Conservation (phyloP, 2,113 vertebrate species). For the Alces alces region DNA sequence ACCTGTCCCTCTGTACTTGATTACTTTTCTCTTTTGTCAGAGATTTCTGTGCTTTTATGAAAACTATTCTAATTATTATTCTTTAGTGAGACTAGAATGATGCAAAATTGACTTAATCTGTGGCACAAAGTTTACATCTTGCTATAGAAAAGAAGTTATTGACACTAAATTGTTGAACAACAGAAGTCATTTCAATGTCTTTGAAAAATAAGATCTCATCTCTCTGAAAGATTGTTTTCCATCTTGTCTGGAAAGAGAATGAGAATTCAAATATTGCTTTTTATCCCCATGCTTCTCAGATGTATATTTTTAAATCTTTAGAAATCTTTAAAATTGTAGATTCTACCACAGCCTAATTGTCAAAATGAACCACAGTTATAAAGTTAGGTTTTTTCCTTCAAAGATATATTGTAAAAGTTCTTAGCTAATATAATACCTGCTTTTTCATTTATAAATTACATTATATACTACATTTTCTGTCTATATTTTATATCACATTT, state of each 20-base stretch:
- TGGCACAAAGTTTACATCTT: not conserved
- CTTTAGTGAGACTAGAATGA: not conserved
- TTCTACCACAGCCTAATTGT: conserved; percentile 18
- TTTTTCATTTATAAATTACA: conserved; percentile 7
- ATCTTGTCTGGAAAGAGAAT: conserved; percentile 24
- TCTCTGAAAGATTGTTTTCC: conserved; percentile 3
- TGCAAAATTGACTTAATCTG: conserved; percentile 19
- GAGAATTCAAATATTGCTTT: conserved; percentile 26
- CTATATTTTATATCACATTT: not conserved
- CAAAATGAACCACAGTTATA: not conserved
- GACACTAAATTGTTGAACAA: not conserved
- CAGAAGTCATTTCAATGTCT: not conserved
- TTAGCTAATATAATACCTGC: not conserved
- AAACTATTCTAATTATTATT: not conserved
- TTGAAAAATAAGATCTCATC: not conserved
- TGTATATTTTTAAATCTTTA: not conserved
- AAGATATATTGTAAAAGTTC: not conserved
- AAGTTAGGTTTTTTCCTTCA: not conserved
- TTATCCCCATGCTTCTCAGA: not conserved
- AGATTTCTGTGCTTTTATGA: not conserved
- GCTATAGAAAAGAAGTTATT: not conserved
- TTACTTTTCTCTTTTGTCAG: not conserved
- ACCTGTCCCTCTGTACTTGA: not conserved
- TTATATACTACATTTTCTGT: not conserved
- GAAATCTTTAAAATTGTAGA: conserved; percentile 1